phyloP scores from a whole-genome alignment of 2,797 vertebrate genomes.

The Anguilla marmorata region DNA sequence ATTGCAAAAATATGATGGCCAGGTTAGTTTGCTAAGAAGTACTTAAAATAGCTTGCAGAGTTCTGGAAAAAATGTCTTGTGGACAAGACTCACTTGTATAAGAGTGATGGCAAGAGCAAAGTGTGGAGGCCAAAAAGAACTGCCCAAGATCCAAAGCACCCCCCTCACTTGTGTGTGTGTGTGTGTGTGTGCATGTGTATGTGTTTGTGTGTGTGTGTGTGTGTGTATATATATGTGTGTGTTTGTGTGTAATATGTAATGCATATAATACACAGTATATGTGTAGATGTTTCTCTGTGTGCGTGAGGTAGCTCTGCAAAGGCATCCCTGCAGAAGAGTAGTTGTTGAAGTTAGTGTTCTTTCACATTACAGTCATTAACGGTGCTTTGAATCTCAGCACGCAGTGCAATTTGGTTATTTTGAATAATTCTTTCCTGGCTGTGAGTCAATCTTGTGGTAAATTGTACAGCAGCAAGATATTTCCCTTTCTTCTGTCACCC shows the following conservation, averaged over 20 bases:
- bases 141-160: too few relatives aligned
- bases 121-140: too few relatives aligned
- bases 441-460: neutral
- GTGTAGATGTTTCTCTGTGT: too few relatives aligned
- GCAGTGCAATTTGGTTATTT: neutral
- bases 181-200: neutral
- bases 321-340: constrained; percentile 36
- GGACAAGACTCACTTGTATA: too few relatives aligned
- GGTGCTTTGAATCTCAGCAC: constrained; percentile 39
- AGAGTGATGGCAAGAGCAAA: too few relatives aligned
- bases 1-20: too few relatives aligned
- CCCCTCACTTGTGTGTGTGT: too few relatives aligned
- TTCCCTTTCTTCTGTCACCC: neutral
- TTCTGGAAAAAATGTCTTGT: too few relatives aligned
- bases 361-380: constrained; percentile 46
- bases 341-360: constrained; percentile 40
- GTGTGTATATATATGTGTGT: neutral
- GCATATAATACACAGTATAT: too few relatives aligned
- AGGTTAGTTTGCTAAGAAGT: too few relatives aligned
- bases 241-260: neutral
- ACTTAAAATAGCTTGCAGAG: too few relatives aligned
- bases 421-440: neutral
- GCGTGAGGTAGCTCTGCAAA: too few relatives aligned
- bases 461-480: constrained; percentile 10
- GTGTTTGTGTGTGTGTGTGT: constrained; percentile 21